phyloP scores from a whole-genome alignment of 2,888 invertebrate species.

The Mythimna loreyi region DNA sequence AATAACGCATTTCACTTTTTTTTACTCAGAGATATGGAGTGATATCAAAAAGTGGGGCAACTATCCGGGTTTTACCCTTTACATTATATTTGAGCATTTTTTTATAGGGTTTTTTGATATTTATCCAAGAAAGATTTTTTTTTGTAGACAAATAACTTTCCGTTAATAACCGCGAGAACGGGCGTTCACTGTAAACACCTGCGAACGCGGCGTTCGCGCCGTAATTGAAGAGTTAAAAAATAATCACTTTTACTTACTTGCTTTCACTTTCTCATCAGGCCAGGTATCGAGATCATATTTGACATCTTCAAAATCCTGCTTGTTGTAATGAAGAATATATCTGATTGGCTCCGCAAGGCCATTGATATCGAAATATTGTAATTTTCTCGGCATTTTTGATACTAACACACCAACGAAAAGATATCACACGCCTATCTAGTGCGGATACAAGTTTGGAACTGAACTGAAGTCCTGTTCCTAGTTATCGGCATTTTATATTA shows the following conservation, averaged over 20 bases:
- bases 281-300: slow-evolving; percentile 65
- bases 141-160: too few relatives aligned
- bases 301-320: slow-evolving; percentile 80
- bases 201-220: too few relatives aligned
- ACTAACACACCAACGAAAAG: not conserved
- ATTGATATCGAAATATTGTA: not conserved
- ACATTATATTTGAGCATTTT: too few relatives aligned
- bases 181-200: too few relatives aligned
- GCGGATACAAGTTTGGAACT: not conserved
- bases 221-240: slow-evolving; percentile 5
- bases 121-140: too few relatives aligned
- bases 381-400: slow-evolving; percentile 6
- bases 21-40: too few relatives aligned
- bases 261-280: slow-evolving; percentile 39
- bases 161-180: too few relatives aligned
- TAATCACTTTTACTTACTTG: slow-evolving; percentile 37
- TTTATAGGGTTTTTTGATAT: too few relatives aligned
- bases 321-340: slow-evolving; percentile 81
- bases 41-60: too few relatives aligned
- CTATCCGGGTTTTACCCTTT: too few relatives aligned
- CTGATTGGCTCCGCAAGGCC: slow-evolving; percentile 79
- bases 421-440: too few relatives aligned
- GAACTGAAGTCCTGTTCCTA: slow-evolving; percentile 3
- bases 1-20: too few relatives aligned
- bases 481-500: not conserved